These are phyloP conservation scores for Fratercula arctica DNA, from an alignment of 2,797 vertebrate genomes.

Conservation along the genomic window DNA sequence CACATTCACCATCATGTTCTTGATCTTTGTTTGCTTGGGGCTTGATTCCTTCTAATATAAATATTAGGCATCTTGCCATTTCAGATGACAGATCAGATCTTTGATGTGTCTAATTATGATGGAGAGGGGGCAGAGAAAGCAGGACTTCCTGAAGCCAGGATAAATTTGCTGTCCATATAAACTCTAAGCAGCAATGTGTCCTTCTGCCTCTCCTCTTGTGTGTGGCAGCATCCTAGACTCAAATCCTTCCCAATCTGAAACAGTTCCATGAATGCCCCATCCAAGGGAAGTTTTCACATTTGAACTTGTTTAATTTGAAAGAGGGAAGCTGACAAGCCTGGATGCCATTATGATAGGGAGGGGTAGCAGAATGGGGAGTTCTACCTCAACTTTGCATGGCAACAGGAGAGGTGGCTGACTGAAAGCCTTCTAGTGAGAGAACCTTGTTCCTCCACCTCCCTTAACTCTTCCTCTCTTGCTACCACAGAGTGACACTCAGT, in stretches of 20 bases:
- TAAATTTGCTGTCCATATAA: constrained; percentile 66
- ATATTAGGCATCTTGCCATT: constrained; percentile 66
- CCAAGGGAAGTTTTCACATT: background rate
- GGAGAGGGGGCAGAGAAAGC: constrained; percentile 62
- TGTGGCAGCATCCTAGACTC: background rate
- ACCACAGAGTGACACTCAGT: background rate
- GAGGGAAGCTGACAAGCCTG: background rate
- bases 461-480: background rate
- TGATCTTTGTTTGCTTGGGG: constrained; percentile 50
- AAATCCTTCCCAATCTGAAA: background rate
- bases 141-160: constrained; percentile 68
- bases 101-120: constrained; percentile 77
- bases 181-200: background rate
- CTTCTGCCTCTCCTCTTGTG: background rate
- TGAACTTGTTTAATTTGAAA: background rate
- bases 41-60: constrained; percentile 71
- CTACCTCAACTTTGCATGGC: background rate
- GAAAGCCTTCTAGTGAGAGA: background rate
- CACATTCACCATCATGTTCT: background rate
- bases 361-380: background rate
- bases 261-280: background rate
- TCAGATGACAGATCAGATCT: constrained; percentile 69
- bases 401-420: constrained; percentile 23
- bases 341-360: constrained; percentile 1
- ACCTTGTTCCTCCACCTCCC: background rate